phyloP scores from a whole-genome alignment of 2,113 vertebrate species.

The Limanda limanda region DNA sequence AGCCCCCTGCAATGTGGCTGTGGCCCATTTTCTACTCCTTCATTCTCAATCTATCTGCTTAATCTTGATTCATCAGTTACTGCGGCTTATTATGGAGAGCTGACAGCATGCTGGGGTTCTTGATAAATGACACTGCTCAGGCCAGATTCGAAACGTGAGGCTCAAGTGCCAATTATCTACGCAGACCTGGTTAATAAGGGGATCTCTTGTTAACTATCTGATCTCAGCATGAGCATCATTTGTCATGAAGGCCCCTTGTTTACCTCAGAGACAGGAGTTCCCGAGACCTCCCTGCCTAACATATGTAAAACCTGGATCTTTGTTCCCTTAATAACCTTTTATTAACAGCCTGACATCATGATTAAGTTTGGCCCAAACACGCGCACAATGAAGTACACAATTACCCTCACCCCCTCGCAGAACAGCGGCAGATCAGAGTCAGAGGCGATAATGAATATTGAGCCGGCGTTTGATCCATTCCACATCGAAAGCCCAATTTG shows the following conservation, averaged over 20 bases:
- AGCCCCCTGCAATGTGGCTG: constrained; percentile 88
- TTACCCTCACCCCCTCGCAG: constrained; percentile 91
- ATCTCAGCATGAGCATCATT: constrained; percentile 97
- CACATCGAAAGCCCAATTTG: constrained; percentile 96
- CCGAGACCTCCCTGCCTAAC: constrained; percentile 94
- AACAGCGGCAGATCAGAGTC: constrained; percentile 90
- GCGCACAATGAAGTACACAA: constrained; percentile 95
- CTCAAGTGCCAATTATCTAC: constrained; percentile 99
- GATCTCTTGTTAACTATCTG: constrained; percentile 99
- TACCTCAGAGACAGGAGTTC: constrained; percentile 93
- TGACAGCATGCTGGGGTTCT: constrained; percentile 93
- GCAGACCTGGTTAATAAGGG: constrained; percentile 99
- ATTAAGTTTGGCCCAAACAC: constrained; percentile 95
- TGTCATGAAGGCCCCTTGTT: constrained; percentile 93
- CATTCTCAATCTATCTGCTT: constrained; percentile 94
- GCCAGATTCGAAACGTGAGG: constrained; percentile 98
- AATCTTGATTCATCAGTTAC: constrained; percentile 99
- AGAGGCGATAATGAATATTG: constrained; percentile 98
- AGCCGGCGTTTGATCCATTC: constrained; percentile 97
- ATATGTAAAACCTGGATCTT: constrained; percentile 99
- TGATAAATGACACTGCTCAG: constrained; percentile 99
- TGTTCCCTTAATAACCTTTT: constrained; percentile 99
- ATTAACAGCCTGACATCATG: constrained; percentile 99
- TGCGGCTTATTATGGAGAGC: constrained; percentile 91
- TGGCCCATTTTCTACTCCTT: constrained; percentile 91